Base-by-base conservation (phyloP, 2,113 vertebrate genomes). In the Pandion haliaetus region DNA sequence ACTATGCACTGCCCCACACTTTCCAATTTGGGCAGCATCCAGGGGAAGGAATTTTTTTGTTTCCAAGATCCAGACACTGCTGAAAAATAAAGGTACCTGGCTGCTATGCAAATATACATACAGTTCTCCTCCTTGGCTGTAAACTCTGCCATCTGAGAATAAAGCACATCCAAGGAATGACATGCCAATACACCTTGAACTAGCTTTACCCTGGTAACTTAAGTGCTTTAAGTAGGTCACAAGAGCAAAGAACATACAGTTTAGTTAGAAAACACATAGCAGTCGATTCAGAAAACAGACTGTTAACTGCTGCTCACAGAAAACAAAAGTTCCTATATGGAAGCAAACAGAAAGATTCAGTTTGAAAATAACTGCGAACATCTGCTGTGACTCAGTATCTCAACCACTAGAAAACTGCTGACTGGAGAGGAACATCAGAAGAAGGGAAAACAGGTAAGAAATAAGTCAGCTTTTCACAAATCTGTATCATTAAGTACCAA, bases 141-240 rank as follows among this genome's bases (percentile, higher is more conserved):
- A 57, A 70, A 29, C 8, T 77, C 47, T 28, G 29, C 5, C 14
- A 47, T 31, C 14, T 42, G 14, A 84, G 23, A 84, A 34, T 8
- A 81, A 90, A 2, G 9, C 25, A 17, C 10, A 69, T n/a, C 29
- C 29, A 70, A 42, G 8, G 23, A 88, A 5, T 19, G 26, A 65
- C 7, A 34, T 1, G 1, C 5, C 29, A 50, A 31, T 32, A 38
- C 1, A 74, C 15, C 50, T n/a, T 42, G 11, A 36, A 52, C 3
- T 40, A 52, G 17, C 19, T 65, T 74, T 38, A 73, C 17, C 25
- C 17, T 23, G 5, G 2, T 31, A 65, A 72, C 14, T 42, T 47
- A 78, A 62, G 58, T 24, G 14, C 15, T 78, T 74, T 63, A 7
- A 2, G 11, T 4, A 24, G 3, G 34, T 47, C 10, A 38, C 2